Base-by-base conservation (phyloP, 2,888 invertebrate genomes). In the Tigriopus californicus region DNA sequence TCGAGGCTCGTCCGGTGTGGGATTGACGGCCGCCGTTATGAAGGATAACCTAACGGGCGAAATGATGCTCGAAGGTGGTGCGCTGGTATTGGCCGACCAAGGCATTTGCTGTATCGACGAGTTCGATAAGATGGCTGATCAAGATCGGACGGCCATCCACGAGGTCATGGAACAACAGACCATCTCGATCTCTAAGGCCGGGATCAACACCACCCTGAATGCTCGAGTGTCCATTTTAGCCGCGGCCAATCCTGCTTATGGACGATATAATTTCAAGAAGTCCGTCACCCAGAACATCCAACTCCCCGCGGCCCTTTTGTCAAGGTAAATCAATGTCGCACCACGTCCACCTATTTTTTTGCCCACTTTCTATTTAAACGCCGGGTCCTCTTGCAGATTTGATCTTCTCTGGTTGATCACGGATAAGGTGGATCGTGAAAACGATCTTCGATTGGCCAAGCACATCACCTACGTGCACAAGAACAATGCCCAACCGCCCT, bases 101-200 rank as follows among this genome's bases (percentile, higher is more conserved):
- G 65, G 64, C 22, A 85, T 94, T 61, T 98, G 98, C 72, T 98
- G 97, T 72, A 98, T 99, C 70, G 98, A 99, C 71, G 98, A 99
- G 75, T 99, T 99, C 72, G 98, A 99, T 75, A 99, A 98, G 75
- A 95, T 98, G 97, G 87, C 91, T 54, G 97, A 98, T 64, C 72
- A 74, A 47, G 97, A 98, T 73, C 79, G 94, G 67, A 91, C 91
- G 0, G 89, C 94, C 60, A 92, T 95, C 65, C 94, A 95, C 71
- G 94, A 95, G 75, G 94, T 94, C 46, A 92, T 92, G 92, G 98
- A 98, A 74, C 98, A 99, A 68, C 98, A 99, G 75, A 99, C 98
- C 13, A 95, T 99, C 64, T 94, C 94, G 60, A 97, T 98, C 67
- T 97, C 98, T 15, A 98, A 98, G 83, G 97, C 95, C 41, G 98